Evolutionary conservation across 2,113 vertebrate genomes (phyloP).

Genomic region (Datnioides undecimradiatus): DNA sequence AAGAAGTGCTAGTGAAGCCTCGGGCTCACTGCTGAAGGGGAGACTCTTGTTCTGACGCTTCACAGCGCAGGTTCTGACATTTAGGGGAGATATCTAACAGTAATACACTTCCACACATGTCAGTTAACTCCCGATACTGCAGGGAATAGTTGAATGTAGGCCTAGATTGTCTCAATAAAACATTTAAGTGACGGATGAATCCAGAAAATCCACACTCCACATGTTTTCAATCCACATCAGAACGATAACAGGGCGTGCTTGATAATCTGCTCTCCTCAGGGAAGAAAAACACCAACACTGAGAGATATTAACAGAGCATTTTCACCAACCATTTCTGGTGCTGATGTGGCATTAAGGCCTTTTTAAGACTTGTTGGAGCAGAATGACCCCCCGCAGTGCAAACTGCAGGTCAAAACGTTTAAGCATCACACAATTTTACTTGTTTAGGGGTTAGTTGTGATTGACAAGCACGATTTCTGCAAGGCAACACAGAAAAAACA

Average conservation of each 20-base stretch:
- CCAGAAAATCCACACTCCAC: conserved; percentile 50
- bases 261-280: conserved; percentile 1
- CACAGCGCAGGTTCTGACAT: conserved; percentile 49
- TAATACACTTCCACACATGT: conserved; percentile 21
- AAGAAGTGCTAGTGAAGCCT: conserved; percentile 39
- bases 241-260: conserved; percentile 8
- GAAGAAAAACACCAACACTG: conserved; percentile 5
- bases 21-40: conserved; percentile 55
- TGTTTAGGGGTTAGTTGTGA: neutral
- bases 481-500: neutral
- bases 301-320: neutral
- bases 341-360: conserved; percentile 2
- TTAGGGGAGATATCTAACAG: conserved; percentile 41
- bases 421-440: neutral
- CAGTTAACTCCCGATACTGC: neutral
- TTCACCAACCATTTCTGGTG: neutral
- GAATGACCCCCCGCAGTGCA: neutral
- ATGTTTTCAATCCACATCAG: conserved; percentile 36
- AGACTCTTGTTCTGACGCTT: conserved; percentile 26
- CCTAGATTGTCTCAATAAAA: conserved; percentile 40
- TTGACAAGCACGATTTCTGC: neutral
- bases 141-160: conserved; percentile 21
- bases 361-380: neutral
- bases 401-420: neutral
- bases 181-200: conserved; percentile 48